Conservation (phyloP, 1,140 invertebrate species). For the Medauroidea extradentata region DNA sequence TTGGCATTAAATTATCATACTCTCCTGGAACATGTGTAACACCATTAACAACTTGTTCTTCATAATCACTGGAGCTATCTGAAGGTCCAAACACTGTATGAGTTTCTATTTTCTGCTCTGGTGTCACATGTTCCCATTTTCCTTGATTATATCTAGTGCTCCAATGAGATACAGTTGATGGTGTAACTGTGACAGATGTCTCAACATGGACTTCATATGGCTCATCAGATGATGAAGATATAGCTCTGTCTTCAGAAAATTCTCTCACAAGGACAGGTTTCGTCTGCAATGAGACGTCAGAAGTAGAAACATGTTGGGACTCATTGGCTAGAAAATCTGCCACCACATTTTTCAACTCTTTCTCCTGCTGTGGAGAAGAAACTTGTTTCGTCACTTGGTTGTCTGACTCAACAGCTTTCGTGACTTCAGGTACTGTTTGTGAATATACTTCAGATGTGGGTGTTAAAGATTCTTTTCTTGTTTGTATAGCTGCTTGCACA, state of each 20-base stretch:
- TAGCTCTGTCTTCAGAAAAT: not conserved
- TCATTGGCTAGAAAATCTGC: too few species aligned
- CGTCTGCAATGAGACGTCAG: not conserved
- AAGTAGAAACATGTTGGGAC: too few species aligned
- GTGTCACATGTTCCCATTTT: constrained; percentile 16
- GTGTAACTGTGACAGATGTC: constrained; percentile 54
- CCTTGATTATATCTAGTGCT: constrained; percentile 35
- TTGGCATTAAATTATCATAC: too few species aligned
- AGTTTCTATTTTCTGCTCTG: too few species aligned
- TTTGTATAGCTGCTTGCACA: constrained; percentile 1
- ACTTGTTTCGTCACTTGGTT: too few species aligned
- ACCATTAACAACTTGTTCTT: too few species aligned
- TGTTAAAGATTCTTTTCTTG: not conserved
- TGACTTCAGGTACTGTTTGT: constrained; percentile 7
- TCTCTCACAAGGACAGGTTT: constrained; percentile 3
- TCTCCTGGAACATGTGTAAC: too few species aligned
- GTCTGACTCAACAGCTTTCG: constrained; percentile 12
- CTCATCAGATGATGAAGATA: constrained; percentile 49
- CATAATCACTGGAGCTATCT: too few species aligned
- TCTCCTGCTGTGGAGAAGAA: too few species aligned
- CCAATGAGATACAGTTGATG: not conserved
- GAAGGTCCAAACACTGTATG: too few species aligned
- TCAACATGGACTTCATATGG: constrained; percentile 58
- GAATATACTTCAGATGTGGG: constrained; percentile 1
- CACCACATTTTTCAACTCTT: too few species aligned